phyloP scores from a whole-genome alignment of 2,888 invertebrate species.

The Noctua fimbriata region DNA sequence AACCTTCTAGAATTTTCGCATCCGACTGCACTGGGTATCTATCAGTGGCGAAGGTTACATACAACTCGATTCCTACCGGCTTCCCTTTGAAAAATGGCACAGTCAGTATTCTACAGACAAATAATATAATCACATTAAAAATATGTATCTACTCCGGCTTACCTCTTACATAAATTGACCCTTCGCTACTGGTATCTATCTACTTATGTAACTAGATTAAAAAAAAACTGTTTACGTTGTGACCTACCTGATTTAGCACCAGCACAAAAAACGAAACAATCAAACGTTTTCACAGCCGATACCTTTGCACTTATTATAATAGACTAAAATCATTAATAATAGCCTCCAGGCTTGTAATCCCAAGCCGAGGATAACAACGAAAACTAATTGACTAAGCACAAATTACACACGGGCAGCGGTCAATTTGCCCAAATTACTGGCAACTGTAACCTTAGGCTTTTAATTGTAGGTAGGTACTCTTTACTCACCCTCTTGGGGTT shows the following conservation, averaged over 20 bases:
- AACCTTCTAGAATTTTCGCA: too few species aligned
- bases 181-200: too few species aligned
- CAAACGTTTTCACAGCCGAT: not conserved
- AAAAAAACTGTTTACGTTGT: not conserved
- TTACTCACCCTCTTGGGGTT: conserved; percentile 8
- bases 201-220: too few species aligned
- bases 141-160: too few species aligned
- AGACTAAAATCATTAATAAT: not conserved
- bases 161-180: too few species aligned
- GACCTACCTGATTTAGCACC: not conserved
- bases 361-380: conserved; percentile 24
- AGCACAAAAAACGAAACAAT: not conserved
- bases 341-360: not conserved
- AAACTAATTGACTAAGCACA: conserved; percentile 45
- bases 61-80: too few species aligned
- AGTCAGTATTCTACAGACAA: too few species aligned
- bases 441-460: conserved; percentile 28
- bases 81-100: too few species aligned
- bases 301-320: not conserved
- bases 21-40: too few species aligned
- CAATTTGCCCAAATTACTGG: conserved; percentile 45
- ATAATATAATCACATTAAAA: too few species aligned
- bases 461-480: conserved; percentile 22
- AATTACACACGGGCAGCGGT: conserved; percentile 43
- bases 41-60: too few species aligned